Base-by-base conservation (phyloP, 2,888 invertebrate genomes). In the Thereva unica region DNA sequence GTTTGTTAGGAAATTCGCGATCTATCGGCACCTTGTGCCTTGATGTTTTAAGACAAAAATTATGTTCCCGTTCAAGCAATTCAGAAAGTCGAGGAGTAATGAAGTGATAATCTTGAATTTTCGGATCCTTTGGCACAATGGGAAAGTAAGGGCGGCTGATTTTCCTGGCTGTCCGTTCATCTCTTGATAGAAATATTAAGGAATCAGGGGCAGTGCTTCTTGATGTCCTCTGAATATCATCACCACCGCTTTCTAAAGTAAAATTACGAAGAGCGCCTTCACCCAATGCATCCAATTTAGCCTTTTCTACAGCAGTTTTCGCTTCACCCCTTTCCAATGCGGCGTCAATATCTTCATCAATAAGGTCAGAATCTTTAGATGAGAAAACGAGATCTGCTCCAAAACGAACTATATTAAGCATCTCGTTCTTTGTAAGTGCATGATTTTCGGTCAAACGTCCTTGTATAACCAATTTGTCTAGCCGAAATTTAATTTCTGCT, bases 361-460 rank as follows among this genome's bases (percentile, higher is more conserved):
- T 97, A 68, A 99, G 92, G 75, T 95, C 97, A 0, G 96, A 95
- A 75, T 95, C 95, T 75, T 97, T 98, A 0, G 97, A 95, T 0
- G 97, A 95, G 80, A 99, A 99, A 6, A 99, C 97, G 76, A 97
- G 96, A 80, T 98, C 96, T 34, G 98, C 98, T n/a, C 98, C 99
- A 76, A 98, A 97, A 66, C 99, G 85, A 79, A 99, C 99, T 90
- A 99, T 99, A 76, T 92, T 95, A 70, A 99, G 84, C 93, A 99
- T 98, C 82, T 99, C 98, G 74, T 98, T 97, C 78, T 99, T 99
- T 77, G 96, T 96, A 40, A 99, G 83, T 2, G 88, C 84, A 75
- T 93, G 92, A 64, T 86, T 88, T 76, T 98, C 98, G 0, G 94
- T 91, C 67, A 99, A 82, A 1, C 98, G 89, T 2, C 98, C 97